Conservation (phyloP, 2,113 vertebrate species). For the Pygoscelis antarcticus region DNA sequence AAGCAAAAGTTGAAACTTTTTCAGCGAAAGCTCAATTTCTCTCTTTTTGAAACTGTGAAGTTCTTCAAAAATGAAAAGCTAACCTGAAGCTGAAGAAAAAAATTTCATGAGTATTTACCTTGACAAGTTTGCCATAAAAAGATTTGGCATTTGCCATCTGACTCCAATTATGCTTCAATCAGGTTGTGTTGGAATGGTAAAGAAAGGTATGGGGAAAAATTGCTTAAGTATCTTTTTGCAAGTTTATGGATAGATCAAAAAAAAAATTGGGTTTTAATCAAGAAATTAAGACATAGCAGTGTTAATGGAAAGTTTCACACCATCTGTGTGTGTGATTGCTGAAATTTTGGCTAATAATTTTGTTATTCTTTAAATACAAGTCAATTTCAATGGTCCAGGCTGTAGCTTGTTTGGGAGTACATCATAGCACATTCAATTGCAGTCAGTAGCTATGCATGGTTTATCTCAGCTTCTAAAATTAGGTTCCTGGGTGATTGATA, state of each 20-base stretch:
- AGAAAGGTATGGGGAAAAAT: neutral
- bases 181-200: neutral
- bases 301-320: neutral
- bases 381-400: neutral
- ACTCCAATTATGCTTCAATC: neutral
- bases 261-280: neutral
- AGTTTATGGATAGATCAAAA: neutral
- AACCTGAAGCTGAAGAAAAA: neutral
- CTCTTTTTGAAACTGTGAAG: neutral
- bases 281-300: neutral
- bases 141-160: neutral
- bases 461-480: neutral
- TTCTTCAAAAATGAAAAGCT: neutral
- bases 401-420: neutral
- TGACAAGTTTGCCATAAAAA: neutral
- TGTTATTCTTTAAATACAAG: neutral
- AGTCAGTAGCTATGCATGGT: neutral
- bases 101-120: neutral
- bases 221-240: neutral
- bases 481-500: neutral
- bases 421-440: neutral
- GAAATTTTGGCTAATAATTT: neutral
- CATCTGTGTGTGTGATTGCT: neutral
- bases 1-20: neutral
- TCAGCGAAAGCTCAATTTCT: neutral